Evolutionary conservation across 2,888 invertebrate species (phyloP).

Genomic region (Entomobrya proxima): DNA sequence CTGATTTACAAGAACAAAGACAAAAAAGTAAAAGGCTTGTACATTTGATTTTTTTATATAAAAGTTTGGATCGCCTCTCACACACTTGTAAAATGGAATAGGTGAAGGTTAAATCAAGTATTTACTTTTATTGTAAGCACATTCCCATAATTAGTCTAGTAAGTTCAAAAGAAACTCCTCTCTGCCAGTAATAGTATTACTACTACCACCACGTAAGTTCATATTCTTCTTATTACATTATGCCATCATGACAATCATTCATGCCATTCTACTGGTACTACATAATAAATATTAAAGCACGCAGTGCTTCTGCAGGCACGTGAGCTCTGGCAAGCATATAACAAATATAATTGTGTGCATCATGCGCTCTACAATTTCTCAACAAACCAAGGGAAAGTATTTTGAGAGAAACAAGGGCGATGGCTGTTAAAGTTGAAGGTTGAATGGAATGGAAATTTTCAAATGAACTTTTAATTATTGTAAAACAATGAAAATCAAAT

Average conservation of each 20-base stretch:
- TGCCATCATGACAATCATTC: background rate
- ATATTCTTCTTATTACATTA: conserved; percentile 19
- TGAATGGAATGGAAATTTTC: conserved; percentile 13
- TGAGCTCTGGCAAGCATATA: conserved; percentile 24
- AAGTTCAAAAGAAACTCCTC: conserved; percentile 15
- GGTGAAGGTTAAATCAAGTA: conserved; percentile 58
- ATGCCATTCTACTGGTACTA: background rate
- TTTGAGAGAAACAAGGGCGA: background rate
- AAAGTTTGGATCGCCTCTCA: conserved; percentile 22
- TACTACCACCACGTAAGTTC: conserved; percentile 4
- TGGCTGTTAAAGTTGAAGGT: conserved; percentile 16
- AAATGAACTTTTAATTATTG: background rate
- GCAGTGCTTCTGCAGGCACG: conserved; percentile 47
- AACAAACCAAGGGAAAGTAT: conserved; percentile 27
- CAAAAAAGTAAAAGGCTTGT: conserved; percentile 49
- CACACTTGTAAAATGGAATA: conserved; percentile 27
- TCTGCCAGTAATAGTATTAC: too few species aligned
- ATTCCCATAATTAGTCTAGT: conserved; percentile 58
- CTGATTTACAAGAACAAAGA: conserved; percentile 55
- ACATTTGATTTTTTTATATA: conserved; percentile 8
- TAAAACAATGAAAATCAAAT: background rate
- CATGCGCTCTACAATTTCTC: conserved; percentile 4
- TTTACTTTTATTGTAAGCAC: conserved; percentile 49
- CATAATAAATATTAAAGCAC: background rate
- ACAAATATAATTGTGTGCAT: background rate